Evolutionary conservation across 2,113 vertebrate species (phyloP).

Genomic region (Dolichallabes microphthalmus): DNA sequence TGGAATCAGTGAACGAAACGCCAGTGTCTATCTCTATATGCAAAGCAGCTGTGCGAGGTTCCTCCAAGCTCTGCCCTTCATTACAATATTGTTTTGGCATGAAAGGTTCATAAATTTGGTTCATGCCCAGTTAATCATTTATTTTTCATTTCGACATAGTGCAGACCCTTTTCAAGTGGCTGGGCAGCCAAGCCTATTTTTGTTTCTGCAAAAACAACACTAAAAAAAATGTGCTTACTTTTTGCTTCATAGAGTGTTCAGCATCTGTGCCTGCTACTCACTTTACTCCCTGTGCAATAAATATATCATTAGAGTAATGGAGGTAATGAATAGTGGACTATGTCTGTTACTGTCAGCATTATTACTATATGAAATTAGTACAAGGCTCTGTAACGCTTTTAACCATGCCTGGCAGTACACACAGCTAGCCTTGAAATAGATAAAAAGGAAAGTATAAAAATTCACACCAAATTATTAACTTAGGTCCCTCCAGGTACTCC

Average conservation of each 20-base stretch:
- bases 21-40: neutral
- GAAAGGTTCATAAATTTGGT: neutral
- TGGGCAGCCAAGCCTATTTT: neutral
- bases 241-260: neutral
- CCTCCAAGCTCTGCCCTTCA: neutral
- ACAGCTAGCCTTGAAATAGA: neutral
- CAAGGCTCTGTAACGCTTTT: neutral
- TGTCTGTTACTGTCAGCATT: neutral
- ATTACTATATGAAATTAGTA: neutral
- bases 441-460: neutral
- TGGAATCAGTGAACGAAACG: neutral
- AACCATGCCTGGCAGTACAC: neutral
- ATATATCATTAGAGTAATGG: neutral
- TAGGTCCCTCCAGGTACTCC: no score
- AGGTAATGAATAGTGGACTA: neutral
- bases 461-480: neutral
- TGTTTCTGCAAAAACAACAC: neutral
- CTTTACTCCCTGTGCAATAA: neutral
- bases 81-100: neutral
- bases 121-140: neutral
- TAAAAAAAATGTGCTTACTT: neutral
- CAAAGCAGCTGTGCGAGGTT: neutral
- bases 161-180: neutral
- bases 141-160: neutral
- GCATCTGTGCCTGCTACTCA: slow-evolving; percentile 3